Evolutionary conservation across 1,140 invertebrate species (phyloP), one percentile per base, ranked within the genome.

Genomic region (Pseudachorutes palmiensis): DNA sequence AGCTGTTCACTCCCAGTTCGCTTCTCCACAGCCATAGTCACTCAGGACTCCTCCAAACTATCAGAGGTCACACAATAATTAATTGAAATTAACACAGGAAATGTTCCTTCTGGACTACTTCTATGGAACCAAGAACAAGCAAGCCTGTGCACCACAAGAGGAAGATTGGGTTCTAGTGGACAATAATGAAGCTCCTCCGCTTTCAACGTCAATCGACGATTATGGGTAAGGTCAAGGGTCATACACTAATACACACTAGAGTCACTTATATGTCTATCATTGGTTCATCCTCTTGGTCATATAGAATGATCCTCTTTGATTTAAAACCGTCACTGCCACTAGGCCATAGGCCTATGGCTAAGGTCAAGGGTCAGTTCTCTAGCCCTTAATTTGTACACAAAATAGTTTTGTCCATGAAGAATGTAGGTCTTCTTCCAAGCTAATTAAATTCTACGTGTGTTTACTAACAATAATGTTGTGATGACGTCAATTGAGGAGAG

Each of bases 31-130:
- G 36, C 36, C 36, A 45, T 19, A 12, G 36, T 12, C 36, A 45
- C 36, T 9, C 19, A 9, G 36, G 9, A 12, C 36, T 45, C 36
- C 36, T 19, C 19, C 36, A 9, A 45, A 45, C 36, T 45, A 45
- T 12, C 19, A 12, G 36, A 45, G 36, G n/a, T n/a, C n/a, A n/a
- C n/a, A n/a, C 19, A 45, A 45, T 9, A 19, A 45, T 45, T 19
- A 45, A 45, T 45, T 45, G 19, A 45, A 9, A 19, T 19, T 19
- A 19, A 9, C 24, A 5, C 24, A 24, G 51, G 51, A 14, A 55
- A 55, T 55, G 51, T 55, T 55, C 51, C 51, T 55, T 19, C 51
- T 55, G 12, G 24, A 55, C 51, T 55, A 55, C 51, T 55, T 55
- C 51, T 55, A 55, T 55, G 51, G 51, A 55, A 55, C 51, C 51